Base-by-base conservation (phyloP, 2,113 vertebrate genomes). In the Lagopus leucura region DNA sequence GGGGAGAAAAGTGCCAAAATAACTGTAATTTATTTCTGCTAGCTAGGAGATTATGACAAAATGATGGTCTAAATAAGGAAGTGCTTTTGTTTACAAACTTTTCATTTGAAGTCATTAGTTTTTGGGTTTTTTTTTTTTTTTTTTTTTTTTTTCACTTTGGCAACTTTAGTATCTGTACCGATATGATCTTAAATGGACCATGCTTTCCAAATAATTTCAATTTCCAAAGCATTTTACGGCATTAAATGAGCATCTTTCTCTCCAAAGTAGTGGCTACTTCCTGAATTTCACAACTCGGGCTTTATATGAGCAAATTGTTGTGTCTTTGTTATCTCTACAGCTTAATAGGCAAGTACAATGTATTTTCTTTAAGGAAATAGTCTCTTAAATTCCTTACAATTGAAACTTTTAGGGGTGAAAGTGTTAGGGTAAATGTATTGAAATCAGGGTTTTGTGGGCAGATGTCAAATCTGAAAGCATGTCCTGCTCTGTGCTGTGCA, bases 171-270 rank as follows among this genome's bases (percentile, higher is more conserved):
- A 11, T 80, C 36, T 90, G 0, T 82, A 20, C 47, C 57, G 22
- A 25, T 42, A 3, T 55, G 30, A 42, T 67, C 19, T 38, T 78
- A 81, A 80, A 55, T 54, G 45, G 58, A 25, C 14, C 2, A 1
- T 42, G 2, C 18, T 36, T 91, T 80, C 69, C 64, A 66, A 90
- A 65, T 65, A 73, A 36, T 25, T 45, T 86, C 11, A 52, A 4
- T 88, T 72, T 58, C 0, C 43, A 38, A 24, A 87, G 50, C 3
- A 10, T 0, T 1, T 38, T 34, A 14, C 7, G 21, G 4, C 50
- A 36, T 42, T 81, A 52, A 86, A 82, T 20, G 52, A 32, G 8
- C 13, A 6, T 57, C 6, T 76, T 72, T 63, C 36, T 70, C 22
- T 89, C 38, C 21, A 22, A 61, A 36, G 17, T 52, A 66, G 27